These are phyloP conservation scores for Clamator glandarius DNA, from an alignment of 2,797 vertebrate genomes.

Conservation along the genomic window DNA sequence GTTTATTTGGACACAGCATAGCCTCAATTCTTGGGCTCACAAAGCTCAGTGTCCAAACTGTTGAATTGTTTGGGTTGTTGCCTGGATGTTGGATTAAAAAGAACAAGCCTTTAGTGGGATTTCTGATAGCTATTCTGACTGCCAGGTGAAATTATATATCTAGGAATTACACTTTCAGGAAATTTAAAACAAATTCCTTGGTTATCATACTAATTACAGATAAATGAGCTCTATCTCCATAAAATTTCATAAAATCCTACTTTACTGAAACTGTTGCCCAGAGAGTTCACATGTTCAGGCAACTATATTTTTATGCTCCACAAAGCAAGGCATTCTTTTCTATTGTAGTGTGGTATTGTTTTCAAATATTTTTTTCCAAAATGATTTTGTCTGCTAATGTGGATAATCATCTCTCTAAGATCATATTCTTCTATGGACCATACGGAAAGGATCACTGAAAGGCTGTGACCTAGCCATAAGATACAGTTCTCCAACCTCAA, in stretches of 20 bases:
- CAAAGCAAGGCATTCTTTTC: neutral
- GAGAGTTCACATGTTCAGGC: neutral
- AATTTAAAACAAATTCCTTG: constrained; percentile 17
- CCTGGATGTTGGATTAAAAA: neutral
- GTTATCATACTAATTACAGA: neutral
- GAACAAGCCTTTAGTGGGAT: neutral
- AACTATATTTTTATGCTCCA: neutral
- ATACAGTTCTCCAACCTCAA: neutral
- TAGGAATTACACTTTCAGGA: neutral
- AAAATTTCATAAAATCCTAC: constrained; percentile 1
- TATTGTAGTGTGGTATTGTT: neutral
- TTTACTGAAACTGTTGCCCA: neutral
- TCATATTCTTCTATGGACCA: neutral
- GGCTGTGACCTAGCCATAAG: neutral
- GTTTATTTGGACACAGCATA: neutral
- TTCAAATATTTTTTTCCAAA: constrained; percentile 3
- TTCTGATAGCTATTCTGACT: constrained; percentile 14
- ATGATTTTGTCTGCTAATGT: neutral
- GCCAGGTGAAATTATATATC: constrained; percentile 1
- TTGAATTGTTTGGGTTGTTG: neutral
- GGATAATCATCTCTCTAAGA: neutral
- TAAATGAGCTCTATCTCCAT: neutral
- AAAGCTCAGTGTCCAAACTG: neutral
- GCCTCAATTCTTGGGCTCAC: neutral
- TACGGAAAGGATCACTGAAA: neutral